A percentile compares a stretch with the other conserved stretches of the same genome.
phyloP scores from a whole-genome alignment of 2,113 vertebrate species.

The Noctilio leporinus region DNA sequence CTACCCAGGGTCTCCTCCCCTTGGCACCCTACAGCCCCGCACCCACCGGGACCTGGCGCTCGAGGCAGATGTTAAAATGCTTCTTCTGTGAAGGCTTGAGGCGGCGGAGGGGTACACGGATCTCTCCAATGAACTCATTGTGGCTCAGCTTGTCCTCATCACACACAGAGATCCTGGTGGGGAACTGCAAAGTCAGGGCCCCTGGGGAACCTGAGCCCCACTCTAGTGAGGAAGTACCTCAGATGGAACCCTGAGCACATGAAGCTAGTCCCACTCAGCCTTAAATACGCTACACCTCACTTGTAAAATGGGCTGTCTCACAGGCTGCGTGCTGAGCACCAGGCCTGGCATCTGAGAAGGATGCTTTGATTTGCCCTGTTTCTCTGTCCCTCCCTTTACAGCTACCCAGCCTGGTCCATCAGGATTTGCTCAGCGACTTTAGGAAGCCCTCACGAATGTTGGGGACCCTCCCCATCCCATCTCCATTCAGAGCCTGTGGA shows the following conservation, averaged over 20 bases:
- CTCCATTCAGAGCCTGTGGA: neutral
- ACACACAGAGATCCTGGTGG: conserved; percentile 86
- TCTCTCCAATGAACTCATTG: conserved; percentile 91
- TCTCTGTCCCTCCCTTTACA: neutral
- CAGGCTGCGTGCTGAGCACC: neutral
- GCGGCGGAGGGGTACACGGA: conserved; percentile 84
- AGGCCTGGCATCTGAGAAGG: neutral
- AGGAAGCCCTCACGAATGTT: neutral
- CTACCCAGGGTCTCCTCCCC: neutral
- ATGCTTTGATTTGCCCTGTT: neutral
- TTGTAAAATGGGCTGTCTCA: neutral
- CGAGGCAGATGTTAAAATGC: conserved; percentile 88
- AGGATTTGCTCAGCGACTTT: neutral
- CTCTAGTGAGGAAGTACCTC: neutral
- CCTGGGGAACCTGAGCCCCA: neutral
- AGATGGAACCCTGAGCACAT: neutral
- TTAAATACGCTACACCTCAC: neutral
- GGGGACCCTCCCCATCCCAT: neutral
- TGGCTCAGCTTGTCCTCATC: conserved; percentile 92
- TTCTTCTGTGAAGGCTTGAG: conserved; percentile 85
- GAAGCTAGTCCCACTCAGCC: neutral
- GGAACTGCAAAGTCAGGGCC: conserved; percentile 37
- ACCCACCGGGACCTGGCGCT: conserved; percentile 85
- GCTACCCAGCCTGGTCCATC: neutral
- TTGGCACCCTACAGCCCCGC: neutral